Evolutionary conservation across 2,113 vertebrate species (phyloP).

Genomic region (Tenebrosternarchus preto): DNA sequence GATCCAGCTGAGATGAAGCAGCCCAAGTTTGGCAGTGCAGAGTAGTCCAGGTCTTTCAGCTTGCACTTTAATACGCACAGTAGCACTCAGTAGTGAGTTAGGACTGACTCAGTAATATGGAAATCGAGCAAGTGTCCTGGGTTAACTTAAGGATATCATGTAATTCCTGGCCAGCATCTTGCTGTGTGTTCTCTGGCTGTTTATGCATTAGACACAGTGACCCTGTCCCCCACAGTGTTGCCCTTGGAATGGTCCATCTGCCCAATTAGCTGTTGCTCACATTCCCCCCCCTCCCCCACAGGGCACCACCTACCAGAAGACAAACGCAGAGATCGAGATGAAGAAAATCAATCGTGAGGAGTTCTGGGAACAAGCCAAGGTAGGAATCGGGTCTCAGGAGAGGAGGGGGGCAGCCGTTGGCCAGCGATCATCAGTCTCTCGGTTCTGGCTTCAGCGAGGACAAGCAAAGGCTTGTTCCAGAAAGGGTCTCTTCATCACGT

Average conservation of each 20-base stretch:
- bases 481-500: background rate
- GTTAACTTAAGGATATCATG: background rate
- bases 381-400: slow-evolving; percentile 52
- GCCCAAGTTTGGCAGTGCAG: background rate
- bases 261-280: slow-evolving; percentile 13
- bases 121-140: background rate
- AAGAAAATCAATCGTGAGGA: slow-evolving; percentile 96
- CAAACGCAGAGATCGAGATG: slow-evolving; percentile 95
- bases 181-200: background rate
- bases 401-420: background rate
- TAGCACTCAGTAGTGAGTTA: background rate
- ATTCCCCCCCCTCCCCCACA: slow-evolving; percentile 60
- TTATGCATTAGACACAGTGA: slow-evolving; percentile 14
- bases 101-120: background rate
- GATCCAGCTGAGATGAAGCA: background rate
- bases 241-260: background rate
- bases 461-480: slow-evolving; percentile 17
- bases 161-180: background rate
- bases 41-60: background rate
- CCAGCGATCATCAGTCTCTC: slow-evolving; percentile 6
- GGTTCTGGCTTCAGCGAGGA: background rate
- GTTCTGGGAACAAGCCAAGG: slow-evolving; percentile 98
- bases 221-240: background rate
- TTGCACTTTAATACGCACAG: background rate
- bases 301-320: slow-evolving; percentile 96